Conservation (phyloP, 2,888 invertebrate genomes). For the Sinhomidia bicolor region DNA sequence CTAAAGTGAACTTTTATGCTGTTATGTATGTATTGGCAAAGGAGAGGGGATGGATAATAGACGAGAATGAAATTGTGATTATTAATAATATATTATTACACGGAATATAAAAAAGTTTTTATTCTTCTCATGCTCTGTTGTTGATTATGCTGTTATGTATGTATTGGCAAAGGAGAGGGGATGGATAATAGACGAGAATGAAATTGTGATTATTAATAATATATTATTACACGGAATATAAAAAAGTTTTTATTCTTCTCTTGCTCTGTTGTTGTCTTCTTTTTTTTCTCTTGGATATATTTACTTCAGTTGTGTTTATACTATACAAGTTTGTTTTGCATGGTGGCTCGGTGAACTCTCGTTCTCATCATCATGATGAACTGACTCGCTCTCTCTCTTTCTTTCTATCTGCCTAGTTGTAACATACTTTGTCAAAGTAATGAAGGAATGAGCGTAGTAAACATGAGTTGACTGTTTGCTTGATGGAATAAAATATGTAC, state of each 20-base stretch:
- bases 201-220: slow-evolving; percentile 55
- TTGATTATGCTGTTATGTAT: too few species aligned
- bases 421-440: too few species aligned
- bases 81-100: slow-evolving; percentile 59
- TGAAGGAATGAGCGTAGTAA: slow-evolving; percentile 18
- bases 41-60: background rate
- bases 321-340: background rate
- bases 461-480: slow-evolving; percentile 5
- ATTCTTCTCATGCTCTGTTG: background rate
- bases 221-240: slow-evolving; percentile 44
- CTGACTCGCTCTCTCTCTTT: background rate
- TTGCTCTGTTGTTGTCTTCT: background rate
- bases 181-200: background rate
- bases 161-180: background rate
- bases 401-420: too few species aligned
- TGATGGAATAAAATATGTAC: slow-evolving; percentile 34
- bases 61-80: slow-evolving; percentile 30
- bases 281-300: too few species aligned
- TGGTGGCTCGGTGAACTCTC: slow-evolving; percentile 26
- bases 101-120: slow-evolving; percentile 29
- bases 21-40: background rate
- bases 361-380: too few species aligned
- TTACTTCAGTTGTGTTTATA: too few species aligned
- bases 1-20: too few species aligned
- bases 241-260: slow-evolving; percentile 9